Percentiles rank a stretch among this genome's conserved stretches.
These are phyloP conservation scores for Sebastes steindachneri DNA, from an alignment of 2,797 vertebrate genomes.

Conservation along the genomic window DNA sequence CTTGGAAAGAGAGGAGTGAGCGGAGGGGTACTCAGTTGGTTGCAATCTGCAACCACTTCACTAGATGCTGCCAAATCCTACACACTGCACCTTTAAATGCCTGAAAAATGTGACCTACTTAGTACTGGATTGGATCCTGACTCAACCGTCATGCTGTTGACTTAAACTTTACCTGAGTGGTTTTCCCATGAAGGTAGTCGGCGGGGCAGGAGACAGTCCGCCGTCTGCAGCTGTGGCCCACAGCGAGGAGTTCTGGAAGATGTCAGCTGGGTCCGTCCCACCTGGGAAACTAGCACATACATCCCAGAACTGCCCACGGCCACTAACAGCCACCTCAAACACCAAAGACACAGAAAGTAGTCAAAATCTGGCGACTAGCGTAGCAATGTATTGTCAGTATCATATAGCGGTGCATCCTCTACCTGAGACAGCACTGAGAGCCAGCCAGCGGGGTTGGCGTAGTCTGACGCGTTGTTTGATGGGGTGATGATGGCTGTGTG, in stretches of 20 bases:
- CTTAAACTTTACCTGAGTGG: conserved; percentile 63
- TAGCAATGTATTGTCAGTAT: not conserved
- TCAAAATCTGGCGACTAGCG: not conserved
- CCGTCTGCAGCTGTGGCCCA: conserved; percentile 76
- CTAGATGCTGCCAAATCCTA: too few relatives aligned
- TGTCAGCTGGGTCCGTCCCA: conserved; percentile 78
- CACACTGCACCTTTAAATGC: not conserved
- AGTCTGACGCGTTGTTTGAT: conserved; percentile 68
- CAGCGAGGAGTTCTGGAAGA: conserved; percentile 78
- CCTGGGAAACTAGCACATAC: conserved; percentile 86
- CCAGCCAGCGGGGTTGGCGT: conserved; percentile 82
- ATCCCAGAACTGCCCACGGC: conserved; percentile 84
- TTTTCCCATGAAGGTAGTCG: conserved; percentile 75
- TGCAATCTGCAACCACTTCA: too few relatives aligned
- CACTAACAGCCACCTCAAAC: conserved; percentile 80
- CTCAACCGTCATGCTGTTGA: not conserved
- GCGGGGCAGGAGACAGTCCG: conserved; percentile 65
- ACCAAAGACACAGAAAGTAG: conserved; percentile 5
- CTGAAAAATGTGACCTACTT: not conserved
- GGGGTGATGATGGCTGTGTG: conserved; percentile 83
- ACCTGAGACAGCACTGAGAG: conserved; percentile 82
- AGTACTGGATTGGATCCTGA: not conserved
- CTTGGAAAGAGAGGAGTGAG: too few relatives aligned
- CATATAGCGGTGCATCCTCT: not conserved
- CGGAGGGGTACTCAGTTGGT: too few relatives aligned